Percentiles rank a stretch among this genome's conserved stretches.
Evolutionary conservation across 2,888 invertebrate genomes (phyloP).

Genomic region (Caenorhabditis sinica): DNA sequence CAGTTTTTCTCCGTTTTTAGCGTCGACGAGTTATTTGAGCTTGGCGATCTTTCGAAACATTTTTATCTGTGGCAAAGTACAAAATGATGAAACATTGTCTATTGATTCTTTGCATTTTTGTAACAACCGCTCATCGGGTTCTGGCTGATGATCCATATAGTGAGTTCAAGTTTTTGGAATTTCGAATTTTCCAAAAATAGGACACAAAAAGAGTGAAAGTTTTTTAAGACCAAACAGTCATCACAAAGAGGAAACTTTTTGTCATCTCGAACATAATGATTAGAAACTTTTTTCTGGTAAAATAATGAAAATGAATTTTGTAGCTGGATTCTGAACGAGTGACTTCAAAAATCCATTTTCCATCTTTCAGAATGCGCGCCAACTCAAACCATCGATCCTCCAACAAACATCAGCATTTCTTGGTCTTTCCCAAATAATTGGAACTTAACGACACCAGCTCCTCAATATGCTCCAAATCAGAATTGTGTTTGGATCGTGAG

Average conservation of each 20-base stretch:
- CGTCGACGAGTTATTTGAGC: too few relatives aligned
- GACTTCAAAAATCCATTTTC: neutral
- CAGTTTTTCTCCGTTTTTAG: neutral
- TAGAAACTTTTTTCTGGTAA: neutral
- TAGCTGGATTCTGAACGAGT: too few relatives aligned
- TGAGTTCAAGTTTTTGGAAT: conserved; percentile 4
- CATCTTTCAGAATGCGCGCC: conserved; percentile 10
- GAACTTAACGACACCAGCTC: neutral
- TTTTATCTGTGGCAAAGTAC: neutral
- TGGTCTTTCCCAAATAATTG: conserved; percentile 33
- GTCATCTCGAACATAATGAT: neutral
- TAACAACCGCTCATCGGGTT: neutral
- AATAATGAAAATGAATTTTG: neutral
- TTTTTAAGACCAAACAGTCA: neutral
- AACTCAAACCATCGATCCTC: conserved; percentile 36
- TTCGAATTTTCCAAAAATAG: neutral
- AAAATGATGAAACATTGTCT: neutral
- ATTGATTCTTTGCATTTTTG: neutral
- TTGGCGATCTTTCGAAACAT: too few relatives aligned
- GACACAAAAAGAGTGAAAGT: neutral
- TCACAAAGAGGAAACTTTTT: neutral
- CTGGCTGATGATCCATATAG: conserved; percentile 22
- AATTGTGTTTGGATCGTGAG: conserved; percentile 45
- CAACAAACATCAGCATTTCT: conserved; percentile 7
- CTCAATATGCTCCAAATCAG: conserved; percentile 31